Conservation (phyloP, 2,888 invertebrate genomes). For the Hetaerina titia region DNA sequence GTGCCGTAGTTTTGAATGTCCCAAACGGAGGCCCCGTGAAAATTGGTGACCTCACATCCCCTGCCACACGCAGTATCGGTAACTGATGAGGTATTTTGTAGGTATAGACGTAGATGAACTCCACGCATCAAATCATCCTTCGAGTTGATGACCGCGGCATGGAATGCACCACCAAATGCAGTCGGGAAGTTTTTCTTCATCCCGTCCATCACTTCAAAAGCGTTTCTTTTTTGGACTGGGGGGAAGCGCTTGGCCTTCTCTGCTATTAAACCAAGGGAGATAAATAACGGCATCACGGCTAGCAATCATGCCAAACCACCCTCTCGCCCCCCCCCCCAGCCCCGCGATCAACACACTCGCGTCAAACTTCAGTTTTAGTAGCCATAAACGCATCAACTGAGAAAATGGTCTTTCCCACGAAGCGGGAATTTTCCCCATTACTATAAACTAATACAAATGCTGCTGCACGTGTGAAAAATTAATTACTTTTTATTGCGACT, state of each 20-base stretch:
- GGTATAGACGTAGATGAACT: not conserved
- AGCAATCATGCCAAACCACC: not conserved
- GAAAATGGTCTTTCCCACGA: not conserved
- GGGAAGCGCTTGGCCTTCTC: not conserved
- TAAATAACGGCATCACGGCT: not conserved
- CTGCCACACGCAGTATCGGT: no score
- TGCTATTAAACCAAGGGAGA: not conserved
- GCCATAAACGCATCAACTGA: not conserved
- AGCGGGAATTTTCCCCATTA: not conserved
- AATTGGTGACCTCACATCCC: no score
- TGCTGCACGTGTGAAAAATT: slow-evolving; percentile 7
- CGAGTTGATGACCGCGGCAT: not conserved
- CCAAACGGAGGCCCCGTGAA: no score
- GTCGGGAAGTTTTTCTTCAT: not conserved
- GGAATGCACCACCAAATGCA: not conserved
- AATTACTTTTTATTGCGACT: slow-evolving; percentile 18
- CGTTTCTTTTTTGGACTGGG: not conserved
- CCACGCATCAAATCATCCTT: not conserved
- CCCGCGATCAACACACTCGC: not conserved
- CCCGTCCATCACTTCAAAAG: not conserved
- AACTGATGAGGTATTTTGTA: no score
- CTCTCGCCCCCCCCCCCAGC: not conserved
- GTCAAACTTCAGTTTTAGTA: not conserved
- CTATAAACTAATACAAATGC: not conserved
- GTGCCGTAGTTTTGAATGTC: no score